Evolutionary conservation across 2,113 vertebrate genomes (phyloP).

Genomic region (Salminus brasiliensis): DNA sequence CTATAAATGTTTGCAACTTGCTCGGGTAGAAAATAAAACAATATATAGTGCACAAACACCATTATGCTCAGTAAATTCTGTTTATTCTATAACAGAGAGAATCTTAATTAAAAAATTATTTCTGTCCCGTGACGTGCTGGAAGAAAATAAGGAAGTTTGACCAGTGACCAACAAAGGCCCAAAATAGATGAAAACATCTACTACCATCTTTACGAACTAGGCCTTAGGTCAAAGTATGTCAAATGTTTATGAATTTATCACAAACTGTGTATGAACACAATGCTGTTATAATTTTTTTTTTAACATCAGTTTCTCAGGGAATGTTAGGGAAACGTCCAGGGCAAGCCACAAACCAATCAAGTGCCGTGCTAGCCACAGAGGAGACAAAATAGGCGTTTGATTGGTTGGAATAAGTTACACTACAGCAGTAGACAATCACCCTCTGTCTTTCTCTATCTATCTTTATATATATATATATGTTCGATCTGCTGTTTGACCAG

Average conservation of each 20-base stretch:
- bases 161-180: not conserved
- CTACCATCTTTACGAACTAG: not conserved
- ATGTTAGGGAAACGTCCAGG: not conserved
- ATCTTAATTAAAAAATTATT: not conserved
- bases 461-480: constrained; percentile 2
- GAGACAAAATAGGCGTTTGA: not conserved
- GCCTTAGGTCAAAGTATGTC: not conserved
- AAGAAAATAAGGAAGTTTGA: not conserved
- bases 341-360: not conserved
- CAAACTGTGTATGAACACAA: too few relatives aligned
- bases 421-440: not conserved
- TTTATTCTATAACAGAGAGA: not conserved
- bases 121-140: not conserved
- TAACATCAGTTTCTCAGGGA: not conserved
- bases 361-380: not conserved
- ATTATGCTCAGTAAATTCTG: not conserved
- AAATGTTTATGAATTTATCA: not conserved
- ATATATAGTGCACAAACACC: not conserved
- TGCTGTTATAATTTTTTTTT: not conserved
- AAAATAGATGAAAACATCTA: not conserved
- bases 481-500: not conserved
- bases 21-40: not conserved
- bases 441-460: not conserved
- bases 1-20: not conserved
- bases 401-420: not conserved